Evolutionary conservation across 2,113 vertebrate genomes (phyloP).

Genomic region (Butastur rufipennis): DNA sequence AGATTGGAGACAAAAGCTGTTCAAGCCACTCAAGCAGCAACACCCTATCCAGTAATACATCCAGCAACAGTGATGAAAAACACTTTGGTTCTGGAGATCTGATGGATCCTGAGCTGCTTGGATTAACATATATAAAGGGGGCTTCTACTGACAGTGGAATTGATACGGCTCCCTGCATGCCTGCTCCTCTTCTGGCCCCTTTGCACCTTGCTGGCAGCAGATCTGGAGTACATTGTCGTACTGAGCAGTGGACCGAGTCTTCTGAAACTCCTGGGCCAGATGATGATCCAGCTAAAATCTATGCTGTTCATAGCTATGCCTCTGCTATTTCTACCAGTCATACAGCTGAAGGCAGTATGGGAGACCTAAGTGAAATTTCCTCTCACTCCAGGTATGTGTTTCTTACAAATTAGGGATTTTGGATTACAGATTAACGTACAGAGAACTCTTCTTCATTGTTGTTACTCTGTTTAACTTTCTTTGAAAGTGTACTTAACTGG

Average conservation of each 20-base stretch:
- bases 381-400: constrained; percentile 88
- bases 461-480: neutral
- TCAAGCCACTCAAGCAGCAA: constrained; percentile 96
- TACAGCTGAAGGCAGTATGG: constrained; percentile 82
- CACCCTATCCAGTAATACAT: constrained; percentile 90
- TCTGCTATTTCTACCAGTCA: constrained; percentile 75
- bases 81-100: constrained; percentile 92
- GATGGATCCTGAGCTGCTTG: constrained; percentile 91
- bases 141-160: constrained; percentile 96
- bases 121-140: constrained; percentile 91
- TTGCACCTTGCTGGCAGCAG: constrained; percentile 74
- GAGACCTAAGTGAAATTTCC: constrained; percentile 90
- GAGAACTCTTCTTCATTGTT: neutral
- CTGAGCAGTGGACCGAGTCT: constrained; percentile 81
- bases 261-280: constrained; percentile 72
- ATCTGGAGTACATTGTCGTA: constrained; percentile 75
- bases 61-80: constrained; percentile 95
- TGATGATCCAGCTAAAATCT: constrained; percentile 82
- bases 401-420: too few species aligned
- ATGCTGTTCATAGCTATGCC: constrained; percentile 79
- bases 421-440: neutral
- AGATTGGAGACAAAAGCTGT: constrained; percentile 89
- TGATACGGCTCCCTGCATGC: constrained; percentile 88
- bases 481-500: neutral
- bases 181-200: constrained; percentile 67